Conservation (phyloP, 2,113 vertebrate genomes). For the Petroica traversi region DNA sequence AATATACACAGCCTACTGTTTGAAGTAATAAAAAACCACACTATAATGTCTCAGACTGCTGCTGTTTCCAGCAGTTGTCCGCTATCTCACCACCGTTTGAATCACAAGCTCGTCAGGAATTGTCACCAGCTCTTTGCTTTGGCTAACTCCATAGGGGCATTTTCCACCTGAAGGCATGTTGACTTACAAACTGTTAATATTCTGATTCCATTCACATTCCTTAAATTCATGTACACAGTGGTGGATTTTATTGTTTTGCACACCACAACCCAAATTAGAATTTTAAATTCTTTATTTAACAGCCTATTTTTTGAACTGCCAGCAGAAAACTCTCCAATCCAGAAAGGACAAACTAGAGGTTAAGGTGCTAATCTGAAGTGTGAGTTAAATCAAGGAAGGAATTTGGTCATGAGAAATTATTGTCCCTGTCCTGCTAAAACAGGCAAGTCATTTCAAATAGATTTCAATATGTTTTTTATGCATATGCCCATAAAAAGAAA, state of each 20-base stretch:
- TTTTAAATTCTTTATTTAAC: not conserved
- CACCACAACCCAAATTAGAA: not conserved
- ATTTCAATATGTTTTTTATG: not conserved
- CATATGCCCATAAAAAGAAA: not conserved
- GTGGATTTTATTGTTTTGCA: not conserved
- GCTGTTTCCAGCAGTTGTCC: not conserved
- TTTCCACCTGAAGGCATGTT: not conserved
- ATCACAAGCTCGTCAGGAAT: not conserved
- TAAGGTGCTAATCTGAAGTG: not conserved
- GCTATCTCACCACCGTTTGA: not conserved
- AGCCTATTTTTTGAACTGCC: not conserved
- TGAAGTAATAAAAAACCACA: not conserved
- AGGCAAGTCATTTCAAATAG: not conserved
- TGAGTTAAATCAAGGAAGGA: not conserved
- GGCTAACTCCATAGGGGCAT: not conserved
- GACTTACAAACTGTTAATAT: not conserved
- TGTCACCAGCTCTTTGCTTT: not conserved
- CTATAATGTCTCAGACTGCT: not conserved
- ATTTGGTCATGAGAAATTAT: not conserved
- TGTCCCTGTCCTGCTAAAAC: not conserved
- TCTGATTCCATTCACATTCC: not conserved
- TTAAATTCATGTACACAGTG: not conserved
- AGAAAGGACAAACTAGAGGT: not conserved
- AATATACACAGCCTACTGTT: not conserved
- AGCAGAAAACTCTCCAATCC: not conserved